phyloP scores from a whole-genome alignment of 2,888 invertebrate species.

The Cataglyphis altisquamis region DNA sequence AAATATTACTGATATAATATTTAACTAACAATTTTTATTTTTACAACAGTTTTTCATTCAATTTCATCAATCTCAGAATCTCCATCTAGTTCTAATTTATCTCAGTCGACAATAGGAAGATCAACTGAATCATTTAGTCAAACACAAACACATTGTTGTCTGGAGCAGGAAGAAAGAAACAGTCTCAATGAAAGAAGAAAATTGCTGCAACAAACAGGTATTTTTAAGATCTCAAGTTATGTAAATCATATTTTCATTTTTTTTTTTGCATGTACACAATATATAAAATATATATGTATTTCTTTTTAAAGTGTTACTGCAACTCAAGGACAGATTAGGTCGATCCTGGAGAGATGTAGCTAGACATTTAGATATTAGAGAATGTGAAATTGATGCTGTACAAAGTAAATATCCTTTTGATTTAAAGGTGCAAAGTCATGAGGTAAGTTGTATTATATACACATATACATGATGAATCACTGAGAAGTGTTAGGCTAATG shows the following conservation, averaged over 20 bases:
- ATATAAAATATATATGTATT: constrained; percentile 7
- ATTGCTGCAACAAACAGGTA: constrained; percentile 63
- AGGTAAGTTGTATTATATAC: constrained; percentile 63
- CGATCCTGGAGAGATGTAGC: constrained; percentile 81
- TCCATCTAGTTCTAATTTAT: not conserved
- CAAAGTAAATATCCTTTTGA: constrained; percentile 71
- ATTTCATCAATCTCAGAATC: not conserved
- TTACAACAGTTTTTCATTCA: not conserved
- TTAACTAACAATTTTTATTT: not conserved
- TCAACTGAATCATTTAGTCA: not conserved
- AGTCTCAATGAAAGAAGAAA: not conserved
- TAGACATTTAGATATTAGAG: constrained; percentile 78
- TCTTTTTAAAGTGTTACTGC: constrained; percentile 74
- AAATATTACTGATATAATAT: not conserved
- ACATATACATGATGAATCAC: not conserved
- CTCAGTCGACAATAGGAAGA: not conserved
- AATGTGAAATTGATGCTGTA: constrained; percentile 79
- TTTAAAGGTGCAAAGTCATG: constrained; percentile 75
- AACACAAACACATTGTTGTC: constrained; percentile 1
- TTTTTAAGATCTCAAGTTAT: constrained; percentile 4
- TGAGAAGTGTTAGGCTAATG: no score
- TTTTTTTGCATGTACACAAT: not conserved
- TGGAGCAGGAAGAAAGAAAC: constrained; percentile 17
- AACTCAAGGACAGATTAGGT: constrained; percentile 78
- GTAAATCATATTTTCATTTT: not conserved